A percentile compares a stretch with the other conserved stretches of the same genome.
phyloP scores from a whole-genome alignment of 2,113 vertebrate genomes.

The Hyaena hyaena region DNA sequence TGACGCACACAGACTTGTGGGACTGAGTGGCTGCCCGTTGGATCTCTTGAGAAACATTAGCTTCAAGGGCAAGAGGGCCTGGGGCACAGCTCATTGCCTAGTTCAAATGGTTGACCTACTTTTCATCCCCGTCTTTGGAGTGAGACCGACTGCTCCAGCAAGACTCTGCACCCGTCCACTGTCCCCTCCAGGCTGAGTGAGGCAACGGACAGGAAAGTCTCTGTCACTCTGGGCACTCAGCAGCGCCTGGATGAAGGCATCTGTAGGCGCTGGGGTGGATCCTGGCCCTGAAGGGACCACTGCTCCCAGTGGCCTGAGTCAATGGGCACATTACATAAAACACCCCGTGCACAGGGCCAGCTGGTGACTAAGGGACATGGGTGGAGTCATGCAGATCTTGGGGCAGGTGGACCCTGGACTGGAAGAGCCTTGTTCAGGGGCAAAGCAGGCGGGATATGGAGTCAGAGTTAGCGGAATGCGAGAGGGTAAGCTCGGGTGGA shows the following conservation, averaged over 20 bases:
- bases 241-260: neutral
- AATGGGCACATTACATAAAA: rapidly evolving
- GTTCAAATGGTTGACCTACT: neutral
- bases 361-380: rapidly evolving
- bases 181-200: neutral
- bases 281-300: neutral
- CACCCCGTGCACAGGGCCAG: neutral
- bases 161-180: neutral
- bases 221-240: neutral
- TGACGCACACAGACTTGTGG: rapidly evolving
- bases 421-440: rapidly evolving
- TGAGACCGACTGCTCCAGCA: neutral
- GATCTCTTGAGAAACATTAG: rapidly evolving
- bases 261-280: rapidly evolving
- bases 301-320: neutral
- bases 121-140: neutral
- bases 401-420: neutral
- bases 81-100: neutral
- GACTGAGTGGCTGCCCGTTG: rapidly evolving
- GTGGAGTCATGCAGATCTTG: rapidly evolving
- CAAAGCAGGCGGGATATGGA: rapidly evolving
- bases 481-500: rapidly evolving
- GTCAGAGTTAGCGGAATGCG: rapidly evolving
- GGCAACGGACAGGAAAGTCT: neutral
- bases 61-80: neutral